Conservation (phyloP, 37 sponge, comb jelly and placozoan genomes). For the Haliclona indistincta region DNA sequence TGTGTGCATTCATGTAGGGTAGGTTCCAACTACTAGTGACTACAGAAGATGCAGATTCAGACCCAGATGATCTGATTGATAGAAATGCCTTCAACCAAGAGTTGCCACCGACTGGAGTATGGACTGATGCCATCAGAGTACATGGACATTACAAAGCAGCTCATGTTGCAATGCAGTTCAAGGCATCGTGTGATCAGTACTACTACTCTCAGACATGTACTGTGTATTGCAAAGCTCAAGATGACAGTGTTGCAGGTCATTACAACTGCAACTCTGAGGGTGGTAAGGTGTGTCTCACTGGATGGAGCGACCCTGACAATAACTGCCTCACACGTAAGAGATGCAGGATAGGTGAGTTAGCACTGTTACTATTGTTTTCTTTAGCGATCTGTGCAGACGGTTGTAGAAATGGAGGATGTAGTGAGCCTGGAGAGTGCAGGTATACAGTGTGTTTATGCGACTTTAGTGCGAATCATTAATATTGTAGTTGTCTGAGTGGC, state of each 20-base stretch:
- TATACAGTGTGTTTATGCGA: not conserved
- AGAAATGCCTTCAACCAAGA: not conserved
- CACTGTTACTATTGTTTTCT: no score
- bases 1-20: constrained; percentile 15
- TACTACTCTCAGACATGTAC: constrained; percentile 40
- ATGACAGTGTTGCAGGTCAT: constrained; percentile 33
- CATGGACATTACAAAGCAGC: constrained; percentile 7
- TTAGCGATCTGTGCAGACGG: constrained; percentile 38
- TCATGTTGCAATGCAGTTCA: not conserved
- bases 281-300: constrained; percentile 32
- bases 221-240: constrained; percentile 15
- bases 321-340: constrained; percentile 53
- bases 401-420: constrained; percentile 39
- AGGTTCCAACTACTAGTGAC: constrained; percentile 36
- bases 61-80: constrained; percentile 48
- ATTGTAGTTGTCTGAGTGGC: constrained; percentile 27
- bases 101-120: not conserved
- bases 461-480: not conserved
- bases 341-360: no score
- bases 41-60: constrained; percentile 21
- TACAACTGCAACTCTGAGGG: constrained; percentile 45
- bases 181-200: constrained; percentile 34
- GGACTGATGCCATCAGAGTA: not conserved
- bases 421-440: constrained; percentile 33
- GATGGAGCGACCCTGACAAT: constrained; percentile 13